Evolutionary conservation across 2,113 vertebrate species (phyloP).

Genomic region (Bubo blakistoni): DNA sequence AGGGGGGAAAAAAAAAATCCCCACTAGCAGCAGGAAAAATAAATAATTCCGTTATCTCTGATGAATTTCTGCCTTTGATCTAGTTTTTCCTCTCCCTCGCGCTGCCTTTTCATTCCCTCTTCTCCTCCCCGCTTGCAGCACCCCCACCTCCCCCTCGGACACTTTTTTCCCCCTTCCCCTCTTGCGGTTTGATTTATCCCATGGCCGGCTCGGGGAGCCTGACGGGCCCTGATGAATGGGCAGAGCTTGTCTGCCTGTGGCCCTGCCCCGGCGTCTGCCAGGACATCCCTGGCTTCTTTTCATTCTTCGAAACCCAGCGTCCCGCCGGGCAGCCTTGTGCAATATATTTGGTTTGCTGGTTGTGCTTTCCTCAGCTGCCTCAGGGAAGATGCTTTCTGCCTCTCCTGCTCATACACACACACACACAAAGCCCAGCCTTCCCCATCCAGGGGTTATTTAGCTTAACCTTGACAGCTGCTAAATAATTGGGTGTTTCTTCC

Average conservation of each 20-base stretch:
- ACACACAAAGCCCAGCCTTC: background rate
- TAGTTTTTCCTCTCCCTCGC: constrained; percentile 52
- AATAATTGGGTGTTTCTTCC: constrained; percentile 54
- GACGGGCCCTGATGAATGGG: constrained; percentile 75
- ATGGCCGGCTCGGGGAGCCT: constrained; percentile 10
- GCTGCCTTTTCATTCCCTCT: constrained; percentile 37
- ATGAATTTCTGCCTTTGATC: constrained; percentile 83
- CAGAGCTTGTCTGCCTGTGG: constrained; percentile 14
- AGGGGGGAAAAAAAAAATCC: constrained; percentile 41
- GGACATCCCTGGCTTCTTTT: background rate
- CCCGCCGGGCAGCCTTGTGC: background rate
- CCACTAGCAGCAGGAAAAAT: constrained; percentile 77
- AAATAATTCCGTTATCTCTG: constrained; percentile 83
- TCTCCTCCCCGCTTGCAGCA: background rate
- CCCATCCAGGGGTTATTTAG: background rate
- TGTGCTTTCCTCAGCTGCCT: background rate
- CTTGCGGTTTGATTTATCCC: constrained; percentile 70
- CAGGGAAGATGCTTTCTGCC: background rate
- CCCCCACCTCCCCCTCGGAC: background rate
- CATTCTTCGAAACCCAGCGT: background rate
- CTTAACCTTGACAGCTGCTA: constrained; percentile 40
- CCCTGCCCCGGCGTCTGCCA: constrained; percentile 22
- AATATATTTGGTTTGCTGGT: fast-evolving
- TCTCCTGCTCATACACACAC: background rate
- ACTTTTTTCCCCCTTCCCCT: constrained; percentile 22